Evolutionary conservation across 2,113 vertebrate species (phyloP), one percentile per base, ranked within the genome.

Genomic region (Fregata magnificens): DNA sequence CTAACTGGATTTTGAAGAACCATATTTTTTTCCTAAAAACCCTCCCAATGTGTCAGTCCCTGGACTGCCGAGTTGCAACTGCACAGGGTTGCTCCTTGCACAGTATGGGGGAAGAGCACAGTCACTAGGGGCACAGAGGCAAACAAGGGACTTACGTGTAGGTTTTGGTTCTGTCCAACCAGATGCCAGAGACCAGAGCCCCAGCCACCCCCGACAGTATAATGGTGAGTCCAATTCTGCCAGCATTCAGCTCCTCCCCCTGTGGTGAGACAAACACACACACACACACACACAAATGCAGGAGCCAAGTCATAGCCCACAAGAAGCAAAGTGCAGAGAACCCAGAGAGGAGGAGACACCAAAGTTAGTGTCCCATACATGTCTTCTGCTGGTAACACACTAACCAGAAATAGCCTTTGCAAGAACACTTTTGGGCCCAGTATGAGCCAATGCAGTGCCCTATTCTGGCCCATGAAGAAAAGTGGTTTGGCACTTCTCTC

Each of bases 161-260:
- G 28, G 98, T 99, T 98, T 99, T 99, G 78, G 99, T 99, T 98
- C 97, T 99, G 97, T 99, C 99, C 97, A 99, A 98, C 99, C 99
- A 99, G 96, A 99, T 95, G 80, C 99, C 99, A 42, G 99, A 98
- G 95, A 99, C 97, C 90, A 99, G 97, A 31, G 99, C 99, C 32
- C 99, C 99, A 49, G 86, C 93, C 99, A 99, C 99, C 63, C 99
- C 99, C 8, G 99, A 97, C 16, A 99, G 95, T 86, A 99, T 52
- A 61, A 99, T 99, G 71, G 99, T 99, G 95, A 99, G 98, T 65
- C 99, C 99, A 58, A 99, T 99, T 95, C 99, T 99, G 86, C 99
- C 99, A 98, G 99, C 99, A 91, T 99, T 99, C 97, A 99, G 97
- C 93, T 99, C 99, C 97, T 99, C 97, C 55, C 99, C 99, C 99